Conservation (phyloP, 2,113 vertebrate species). For the Vidua macroura region DNA sequence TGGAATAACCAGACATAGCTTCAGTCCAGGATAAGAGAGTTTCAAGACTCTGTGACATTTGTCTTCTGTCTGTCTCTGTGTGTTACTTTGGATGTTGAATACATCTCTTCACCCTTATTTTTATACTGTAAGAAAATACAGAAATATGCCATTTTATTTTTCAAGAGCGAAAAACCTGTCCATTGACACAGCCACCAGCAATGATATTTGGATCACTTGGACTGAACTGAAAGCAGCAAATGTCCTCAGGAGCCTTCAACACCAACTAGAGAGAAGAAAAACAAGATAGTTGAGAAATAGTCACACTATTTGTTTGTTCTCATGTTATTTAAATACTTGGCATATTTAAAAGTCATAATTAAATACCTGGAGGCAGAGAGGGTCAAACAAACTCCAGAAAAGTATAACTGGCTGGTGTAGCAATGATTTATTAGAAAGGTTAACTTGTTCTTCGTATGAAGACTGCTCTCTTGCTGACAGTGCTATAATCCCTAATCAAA, state of each 20-base stretch:
- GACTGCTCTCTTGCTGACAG: conserved; percentile 75
- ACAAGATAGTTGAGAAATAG: background rate
- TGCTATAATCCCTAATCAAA: conserved; percentile 82
- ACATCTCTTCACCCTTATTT: background rate
- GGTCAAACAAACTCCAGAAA: conserved; percentile 85
- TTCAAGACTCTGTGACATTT: background rate
- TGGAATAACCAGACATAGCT: background rate
- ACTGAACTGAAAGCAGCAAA: conserved; percentile 89
- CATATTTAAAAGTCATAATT: background rate
- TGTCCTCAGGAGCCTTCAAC: conserved; percentile 86
- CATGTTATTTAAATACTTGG: background rate
- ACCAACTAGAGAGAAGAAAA: conserved; percentile 78
- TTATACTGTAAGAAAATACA: background rate
- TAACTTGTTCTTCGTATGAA: conserved; percentile 67
- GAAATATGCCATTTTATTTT: background rate
- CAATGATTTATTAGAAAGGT: conserved; percentile 62
- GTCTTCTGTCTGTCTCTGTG: background rate
- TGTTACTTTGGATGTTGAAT: background rate
- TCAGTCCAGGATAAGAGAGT: background rate
- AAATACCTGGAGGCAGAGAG: conserved; percentile 84
- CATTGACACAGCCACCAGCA: conserved; percentile 87
- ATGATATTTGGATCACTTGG: conserved; percentile 89
- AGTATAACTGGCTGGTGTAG: conserved; percentile 79
- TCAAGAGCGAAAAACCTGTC: conserved; percentile 79
- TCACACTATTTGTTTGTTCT: background rate